Conservation (phyloP, 2,888 invertebrate species). For the Neoscelio sp. region DNA sequence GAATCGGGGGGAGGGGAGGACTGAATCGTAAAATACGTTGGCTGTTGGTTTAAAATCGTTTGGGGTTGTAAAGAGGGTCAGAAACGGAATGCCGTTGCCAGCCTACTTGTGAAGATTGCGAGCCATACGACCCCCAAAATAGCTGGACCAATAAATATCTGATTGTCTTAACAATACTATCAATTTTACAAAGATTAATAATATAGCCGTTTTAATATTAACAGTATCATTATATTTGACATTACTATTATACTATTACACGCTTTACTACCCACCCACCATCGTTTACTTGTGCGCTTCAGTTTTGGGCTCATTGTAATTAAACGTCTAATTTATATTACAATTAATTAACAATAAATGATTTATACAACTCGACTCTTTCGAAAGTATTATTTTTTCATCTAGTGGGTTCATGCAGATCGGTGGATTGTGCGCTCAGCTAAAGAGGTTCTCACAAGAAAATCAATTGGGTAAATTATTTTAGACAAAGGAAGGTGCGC, state of each 20-base stretch:
- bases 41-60: not conserved
- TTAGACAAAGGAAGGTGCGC: not conserved
- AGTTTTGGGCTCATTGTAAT: slow-evolving; percentile 50
- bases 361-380: slow-evolving; percentile 30
- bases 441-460: no score
- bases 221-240: slow-evolving; percentile 60
- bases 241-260: slow-evolving; percentile 65
- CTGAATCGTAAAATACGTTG: not conserved
- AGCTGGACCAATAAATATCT: slow-evolving; percentile 80
- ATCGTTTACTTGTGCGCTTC: slow-evolving; percentile 52
- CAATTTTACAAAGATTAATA: slow-evolving; percentile 73
- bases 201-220: slow-evolving; percentile 64
- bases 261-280: slow-evolving; percentile 27
- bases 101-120: slow-evolving; percentile 33
- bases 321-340: slow-evolving; percentile 29
- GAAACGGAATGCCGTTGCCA: slow-evolving; percentile 31
- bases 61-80: not conserved
- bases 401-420: slow-evolving; percentile 17
- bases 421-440: not conserved
- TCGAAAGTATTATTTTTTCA: not conserved
- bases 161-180: slow-evolving; percentile 83
- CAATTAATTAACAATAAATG: slow-evolving; percentile 38
- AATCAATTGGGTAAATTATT: not conserved
- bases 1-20: not conserved
- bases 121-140: slow-evolving; percentile 74